phyloP scores from a whole-genome alignment of 2,797 vertebrate species.

The Naso thynnoides region DNA sequence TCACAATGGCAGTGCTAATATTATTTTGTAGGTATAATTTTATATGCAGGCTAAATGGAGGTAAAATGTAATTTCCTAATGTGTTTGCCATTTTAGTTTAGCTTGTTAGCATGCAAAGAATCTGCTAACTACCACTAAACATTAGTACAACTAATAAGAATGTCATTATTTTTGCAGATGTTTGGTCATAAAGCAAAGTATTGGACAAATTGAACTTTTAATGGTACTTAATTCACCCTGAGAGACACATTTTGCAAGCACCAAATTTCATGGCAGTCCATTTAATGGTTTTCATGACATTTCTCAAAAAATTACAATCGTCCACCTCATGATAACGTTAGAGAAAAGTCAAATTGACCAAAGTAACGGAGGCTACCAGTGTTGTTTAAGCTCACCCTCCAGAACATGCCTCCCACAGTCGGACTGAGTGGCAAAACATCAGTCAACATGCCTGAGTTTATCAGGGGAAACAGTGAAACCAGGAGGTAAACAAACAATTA shows the following conservation, averaged over 20 bases:
- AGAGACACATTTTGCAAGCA: neutral
- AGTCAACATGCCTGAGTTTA: no score
- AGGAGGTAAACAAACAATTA: no score
- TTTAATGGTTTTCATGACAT: neutral
- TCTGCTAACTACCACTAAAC: neutral
- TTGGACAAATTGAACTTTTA: neutral
- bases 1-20: neutral
- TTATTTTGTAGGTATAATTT: neutral
- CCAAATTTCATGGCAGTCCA: neutral
- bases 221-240: neutral
- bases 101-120: neutral
- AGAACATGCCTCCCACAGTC: no score
- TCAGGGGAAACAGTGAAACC: no score
- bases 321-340: no score
- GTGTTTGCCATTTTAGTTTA: constrained; percentile 5
- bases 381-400: no score
- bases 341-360: neutral
- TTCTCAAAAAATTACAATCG: neutral
- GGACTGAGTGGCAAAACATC: no score
- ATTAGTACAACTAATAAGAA: neutral
- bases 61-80: neutral
- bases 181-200: neutral
- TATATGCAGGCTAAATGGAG: no score
- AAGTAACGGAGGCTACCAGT: no score
- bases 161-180: neutral